Percentiles rank a stretch among this genome's conserved stretches.
Evolutionary conservation across 2,113 vertebrate genomes (phyloP).

Genomic region (Isichthys henryi): DNA sequence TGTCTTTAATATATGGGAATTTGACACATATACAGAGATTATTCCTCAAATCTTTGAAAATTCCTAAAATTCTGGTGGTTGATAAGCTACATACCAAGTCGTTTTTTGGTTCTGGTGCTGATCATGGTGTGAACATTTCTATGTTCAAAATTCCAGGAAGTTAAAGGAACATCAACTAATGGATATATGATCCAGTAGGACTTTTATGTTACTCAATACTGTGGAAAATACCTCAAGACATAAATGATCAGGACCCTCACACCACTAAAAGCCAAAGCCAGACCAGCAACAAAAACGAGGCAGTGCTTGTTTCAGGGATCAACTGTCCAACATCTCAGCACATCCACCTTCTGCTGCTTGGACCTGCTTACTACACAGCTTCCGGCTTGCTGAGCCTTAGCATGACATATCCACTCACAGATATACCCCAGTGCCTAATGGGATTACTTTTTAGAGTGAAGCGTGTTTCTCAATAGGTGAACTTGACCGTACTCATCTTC

Average conservation of each 20-base stretch:
- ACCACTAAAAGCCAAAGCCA: not conserved
- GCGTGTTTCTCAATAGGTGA: not conserved
- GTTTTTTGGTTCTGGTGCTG: not conserved
- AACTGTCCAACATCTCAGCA: not conserved
- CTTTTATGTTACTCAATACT: not conserved
- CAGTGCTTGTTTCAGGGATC: not conserved
- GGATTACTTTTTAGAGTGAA: not conserved
- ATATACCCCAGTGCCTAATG: not conserved
- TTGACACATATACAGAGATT: not conserved
- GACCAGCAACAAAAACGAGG: not conserved
- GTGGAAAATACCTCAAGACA: not conserved
- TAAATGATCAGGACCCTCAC: not conserved
- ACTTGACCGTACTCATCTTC: not conserved
- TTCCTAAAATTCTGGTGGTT: not conserved
- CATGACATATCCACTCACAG: not conserved
- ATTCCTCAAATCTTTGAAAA: not conserved
- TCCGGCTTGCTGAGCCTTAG: not conserved
- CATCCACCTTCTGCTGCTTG: not conserved
- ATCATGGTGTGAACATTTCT: not conserved
- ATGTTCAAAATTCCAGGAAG: not conserved
- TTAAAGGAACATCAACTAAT: not conserved
- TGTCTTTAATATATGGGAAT: not conserved
- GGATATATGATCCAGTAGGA: not conserved
- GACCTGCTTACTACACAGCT: not conserved
- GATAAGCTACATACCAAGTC: not conserved